These are phyloP conservation scores for Myiothlypis chrysogaster DNA, from an alignment of 2,797 vertebrate species.

Conservation along the genomic window DNA sequence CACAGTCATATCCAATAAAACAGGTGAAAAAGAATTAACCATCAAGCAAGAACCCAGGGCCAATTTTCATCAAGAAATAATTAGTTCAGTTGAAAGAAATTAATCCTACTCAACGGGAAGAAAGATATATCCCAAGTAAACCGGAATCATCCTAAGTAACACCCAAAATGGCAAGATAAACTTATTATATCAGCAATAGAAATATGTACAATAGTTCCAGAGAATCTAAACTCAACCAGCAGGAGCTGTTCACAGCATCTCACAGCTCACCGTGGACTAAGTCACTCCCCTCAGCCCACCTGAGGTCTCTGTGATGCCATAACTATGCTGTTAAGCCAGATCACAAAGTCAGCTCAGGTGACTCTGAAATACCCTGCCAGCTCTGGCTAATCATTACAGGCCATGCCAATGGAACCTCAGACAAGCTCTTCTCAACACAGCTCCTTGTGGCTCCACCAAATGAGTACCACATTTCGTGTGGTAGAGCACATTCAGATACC, in stretches of 20 bases:
- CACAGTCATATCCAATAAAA: not conserved
- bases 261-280: not conserved
- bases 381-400: not conserved
- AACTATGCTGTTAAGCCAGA: not conserved
- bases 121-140: not conserved
- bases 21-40: not conserved
- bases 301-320: not conserved
- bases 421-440: not conserved
- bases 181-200: not conserved
- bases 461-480: rapidly evolving
- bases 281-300: not conserved
- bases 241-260: not conserved
- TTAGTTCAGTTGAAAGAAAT: not conserved
- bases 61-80: not conserved
- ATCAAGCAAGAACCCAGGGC: not conserved
- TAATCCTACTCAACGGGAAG: not conserved
- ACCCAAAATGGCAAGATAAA: not conserved
- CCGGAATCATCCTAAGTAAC: not conserved
- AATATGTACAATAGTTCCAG: not conserved
- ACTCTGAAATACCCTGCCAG: not conserved
- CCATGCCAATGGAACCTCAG: not conserved
- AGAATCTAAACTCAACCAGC: not conserved
- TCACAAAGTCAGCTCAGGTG: not conserved
- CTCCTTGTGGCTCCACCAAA: not conserved
- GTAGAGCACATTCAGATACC: not conserved